phyloP scores from a whole-genome alignment of 1,140 invertebrate genomes.

The Marisa cornuarietis region DNA sequence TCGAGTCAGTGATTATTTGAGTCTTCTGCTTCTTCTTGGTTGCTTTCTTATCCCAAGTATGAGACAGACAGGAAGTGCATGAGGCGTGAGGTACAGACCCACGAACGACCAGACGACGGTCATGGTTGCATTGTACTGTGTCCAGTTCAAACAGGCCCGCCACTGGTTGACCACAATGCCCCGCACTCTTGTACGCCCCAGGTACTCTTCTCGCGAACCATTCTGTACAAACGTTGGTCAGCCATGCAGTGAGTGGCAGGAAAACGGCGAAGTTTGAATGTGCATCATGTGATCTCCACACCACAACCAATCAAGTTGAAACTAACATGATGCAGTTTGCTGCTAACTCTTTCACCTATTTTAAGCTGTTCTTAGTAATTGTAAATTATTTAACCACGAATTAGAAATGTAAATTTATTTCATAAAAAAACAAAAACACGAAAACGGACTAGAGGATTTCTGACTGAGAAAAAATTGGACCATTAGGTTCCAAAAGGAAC shows the following conservation, averaged over 20 bases:
- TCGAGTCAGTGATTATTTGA: too few species aligned
- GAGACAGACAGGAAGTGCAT: too few species aligned
- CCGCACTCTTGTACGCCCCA: background rate
- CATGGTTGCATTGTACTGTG: conserved; percentile 9
- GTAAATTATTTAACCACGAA: background rate
- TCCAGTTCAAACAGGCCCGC: conserved; percentile 20
- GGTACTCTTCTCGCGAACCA: conserved; percentile 6
- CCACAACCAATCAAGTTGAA: too few species aligned
- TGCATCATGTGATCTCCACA: background rate
- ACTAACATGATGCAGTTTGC: too few species aligned
- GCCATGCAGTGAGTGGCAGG: background rate
- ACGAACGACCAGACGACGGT: conserved; percentile 15
- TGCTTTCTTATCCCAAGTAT: too few species aligned
- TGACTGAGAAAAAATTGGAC: background rate
- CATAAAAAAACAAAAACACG: background rate
- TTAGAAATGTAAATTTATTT: background rate
- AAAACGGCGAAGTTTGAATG: background rate
- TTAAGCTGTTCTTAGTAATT: background rate
- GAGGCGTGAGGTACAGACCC: conserved; percentile 1
- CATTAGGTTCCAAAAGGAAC: background rate
- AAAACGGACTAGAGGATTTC: background rate
- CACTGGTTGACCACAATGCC: conserved; percentile 20
- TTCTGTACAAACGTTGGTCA: background rate
- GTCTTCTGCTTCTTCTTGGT: too few species aligned
- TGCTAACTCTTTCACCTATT: background rate